Evolutionary conservation across 2,888 invertebrate species (phyloP), one percentile per base, ranked within the genome.

Genomic region (Formica aserva): DNA sequence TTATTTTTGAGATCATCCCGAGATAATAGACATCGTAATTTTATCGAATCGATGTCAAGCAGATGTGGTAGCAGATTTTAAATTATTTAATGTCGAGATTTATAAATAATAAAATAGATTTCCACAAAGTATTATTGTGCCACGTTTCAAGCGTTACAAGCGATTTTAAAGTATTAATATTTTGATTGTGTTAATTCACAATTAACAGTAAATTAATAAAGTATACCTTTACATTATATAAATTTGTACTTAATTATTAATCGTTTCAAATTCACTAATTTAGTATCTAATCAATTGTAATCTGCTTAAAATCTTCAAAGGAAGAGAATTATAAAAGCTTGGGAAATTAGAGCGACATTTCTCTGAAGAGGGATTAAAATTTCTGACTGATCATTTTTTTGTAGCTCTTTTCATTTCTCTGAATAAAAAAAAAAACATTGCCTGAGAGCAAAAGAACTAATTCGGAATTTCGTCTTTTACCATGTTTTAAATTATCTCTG

Each of bases 401-500:
- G 29, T 74, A 38, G 52, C 26, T 13, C 9, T 52, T 35, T 22
- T 41, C 1, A 15, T 66, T 55, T n/a, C n/a, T 26, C 6, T 22
- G n/a, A n/a, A 63, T 11, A 76, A 29, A 74, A 35, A 22, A 22
- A 66, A 26, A 52, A 38, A n/a, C 18, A 13, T 15, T n/a, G 32
- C n/a, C 15, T 5, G 22, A 22, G 3, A n/a, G 1, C 0, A 45
- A 35, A 48, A 38, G 35, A 3, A 15, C 1, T 65, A 4, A 13
- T 1, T 81, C 15, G 45, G 38, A 69, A 82, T 26, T 26, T 26
- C 65, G 26, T 26, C 55, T 60, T 87, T 92, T 94, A 94, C 94
- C 94, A 84, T 95, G 94, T 84, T 94, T 95, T 69, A 95, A 92
- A 89, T 94, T 94, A 85, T 95, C 94, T 69, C 94, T 91, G 91